Evolutionary conservation across 2,113 vertebrate genomes (phyloP), one percentile per base, ranked within the genome.

Genomic region (Nyctibius bracteatus): DNA sequence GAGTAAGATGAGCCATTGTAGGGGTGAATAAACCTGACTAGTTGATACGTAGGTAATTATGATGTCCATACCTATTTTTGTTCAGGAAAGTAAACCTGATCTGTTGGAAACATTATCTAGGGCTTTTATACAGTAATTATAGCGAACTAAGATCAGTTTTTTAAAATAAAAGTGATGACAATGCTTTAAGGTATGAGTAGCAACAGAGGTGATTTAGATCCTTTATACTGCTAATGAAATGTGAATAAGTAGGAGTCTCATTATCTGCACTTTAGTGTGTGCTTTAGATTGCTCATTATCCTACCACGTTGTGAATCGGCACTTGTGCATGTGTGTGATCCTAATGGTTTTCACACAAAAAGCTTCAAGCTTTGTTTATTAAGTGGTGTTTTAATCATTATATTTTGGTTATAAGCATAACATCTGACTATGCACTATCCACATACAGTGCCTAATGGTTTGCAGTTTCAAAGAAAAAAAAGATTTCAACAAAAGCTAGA

Each of bases 201-300:
- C 94, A 93, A 88, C 93, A 94, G 86, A 90, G 89, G 54, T 95
- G 92, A 94, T 97, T 95, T 95, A 88, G 79, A 86, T 84, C 90
- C 94, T 94, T 97, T 97, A 92, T 97, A 51, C 86, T 91, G 78
- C 72, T 97, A 97, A 97, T 97, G 92, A 96, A 92, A 95, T 72
- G 91, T 95, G 95, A 97, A 91, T 95, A 97, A 97, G 96, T 95
- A 97, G 97, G 95, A 96, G 96, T 96, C 96, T 96, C 91, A 95
- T 97, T 97, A 97, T 94, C 95, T 96, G 88, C 87, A 77, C 83
- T 97, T 97, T 51, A 90, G 68, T 82, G 35, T 92, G 66, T 92
- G 83, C 92, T 77, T 97, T 93, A 84, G 51, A 96, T 95, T 91
- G 93, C 85, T 96, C 92, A 93, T 97, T 97, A 96, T 93, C 78